Evolutionary conservation across 30 jellyfish, hydroid and myxozoan species (phyloP).

Genomic region (Sanderia malayensis): DNA sequence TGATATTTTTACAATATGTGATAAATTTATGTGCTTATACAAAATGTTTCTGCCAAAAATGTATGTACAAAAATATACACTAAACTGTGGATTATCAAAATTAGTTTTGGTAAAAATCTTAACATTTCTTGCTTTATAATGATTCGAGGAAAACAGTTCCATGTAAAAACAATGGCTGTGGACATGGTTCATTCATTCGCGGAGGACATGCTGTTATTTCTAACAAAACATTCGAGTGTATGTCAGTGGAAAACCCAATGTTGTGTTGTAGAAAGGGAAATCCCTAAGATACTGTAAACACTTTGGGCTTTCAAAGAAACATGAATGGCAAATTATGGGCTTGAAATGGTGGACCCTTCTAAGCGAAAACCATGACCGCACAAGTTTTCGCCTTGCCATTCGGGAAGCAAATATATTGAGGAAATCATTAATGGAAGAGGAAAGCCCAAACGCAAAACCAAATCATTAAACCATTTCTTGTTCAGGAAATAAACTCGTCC

Average conservation of each 20-base stretch:
- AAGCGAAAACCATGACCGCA: too few relatives aligned
- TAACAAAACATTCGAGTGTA: background rate
- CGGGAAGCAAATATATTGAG: too few relatives aligned
- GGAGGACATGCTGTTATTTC: background rate
- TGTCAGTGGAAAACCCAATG: background rate
- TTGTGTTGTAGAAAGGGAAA: too few relatives aligned
- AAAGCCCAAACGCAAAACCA: too few relatives aligned
- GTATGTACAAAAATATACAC: constrained; percentile 50
- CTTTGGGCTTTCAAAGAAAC: too few relatives aligned
- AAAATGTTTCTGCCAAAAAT: constrained; percentile 41
- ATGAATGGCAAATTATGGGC: too few relatives aligned
- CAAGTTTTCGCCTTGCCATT: too few relatives aligned
- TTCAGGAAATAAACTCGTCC: too few relatives aligned
- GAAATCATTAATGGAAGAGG: too few relatives aligned
- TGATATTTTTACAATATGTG: constrained; percentile 53
- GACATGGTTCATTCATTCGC: background rate
- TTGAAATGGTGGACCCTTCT: too few relatives aligned
- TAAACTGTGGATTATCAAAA: constrained; percentile 1
- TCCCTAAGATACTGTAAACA: too few relatives aligned
- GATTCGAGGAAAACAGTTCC: background rate
- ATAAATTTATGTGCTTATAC: constrained; percentile 70
- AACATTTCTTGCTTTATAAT: background rate
- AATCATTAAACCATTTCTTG: too few relatives aligned
- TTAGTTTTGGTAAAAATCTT: background rate
- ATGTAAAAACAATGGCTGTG: background rate